Percentiles rank a stretch among this genome's conserved stretches.
Evolutionary conservation across 2,797 vertebrate species (phyloP).

Genomic region (Acanthopagrus latus): DNA sequence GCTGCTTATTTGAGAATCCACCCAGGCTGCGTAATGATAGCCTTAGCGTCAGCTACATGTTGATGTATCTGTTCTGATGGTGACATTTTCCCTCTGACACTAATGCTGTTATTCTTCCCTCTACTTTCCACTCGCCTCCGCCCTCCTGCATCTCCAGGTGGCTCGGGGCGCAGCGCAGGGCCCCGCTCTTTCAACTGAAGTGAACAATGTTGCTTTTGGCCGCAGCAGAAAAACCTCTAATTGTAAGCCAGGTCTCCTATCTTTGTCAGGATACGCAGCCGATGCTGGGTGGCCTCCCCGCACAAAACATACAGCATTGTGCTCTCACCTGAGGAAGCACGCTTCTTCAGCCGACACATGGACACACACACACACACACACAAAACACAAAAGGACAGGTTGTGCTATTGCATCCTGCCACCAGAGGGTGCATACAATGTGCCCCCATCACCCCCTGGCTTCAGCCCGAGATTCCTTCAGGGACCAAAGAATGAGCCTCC

Average conservation of each 20-base stretch:
- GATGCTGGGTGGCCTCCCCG: constrained; percentile 75
- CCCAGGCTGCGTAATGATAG: constrained; percentile 44
- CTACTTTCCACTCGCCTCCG: constrained; percentile 49
- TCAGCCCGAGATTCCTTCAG: constrained; percentile 61
- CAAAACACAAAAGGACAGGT: constrained; percentile 60
- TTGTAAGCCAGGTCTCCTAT: constrained; percentile 71
- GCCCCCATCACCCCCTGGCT: constrained; percentile 77
- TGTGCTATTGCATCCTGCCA: constrained; percentile 82
- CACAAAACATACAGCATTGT: constrained; percentile 61
- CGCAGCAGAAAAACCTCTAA: constrained; percentile 60
- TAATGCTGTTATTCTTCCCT: constrained; percentile 70
- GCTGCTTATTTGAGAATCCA: constrained; percentile 40
- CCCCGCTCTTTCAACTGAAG: constrained; percentile 54
- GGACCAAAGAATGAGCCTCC: constrained; percentile 70
- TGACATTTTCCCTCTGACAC: constrained; percentile 65
- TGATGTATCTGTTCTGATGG: constrained; percentile 48
- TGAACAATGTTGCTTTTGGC: constrained; percentile 77
- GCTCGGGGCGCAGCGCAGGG: constrained; percentile 50
- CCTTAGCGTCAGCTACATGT: constrained; percentile 18
- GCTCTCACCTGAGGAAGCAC: constrained; percentile 66
- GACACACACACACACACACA: constrained; percentile 16
- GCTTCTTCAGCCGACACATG: constrained; percentile 45
- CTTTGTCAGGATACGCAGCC: constrained; percentile 67
- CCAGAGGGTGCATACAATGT: constrained; percentile 87
- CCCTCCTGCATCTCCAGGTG: constrained; percentile 70